Evolutionary conservation across 1,140 invertebrate species (phyloP), one percentile per base, ranked within the genome.

Genomic region (Calliopsis andreniformis): DNA sequence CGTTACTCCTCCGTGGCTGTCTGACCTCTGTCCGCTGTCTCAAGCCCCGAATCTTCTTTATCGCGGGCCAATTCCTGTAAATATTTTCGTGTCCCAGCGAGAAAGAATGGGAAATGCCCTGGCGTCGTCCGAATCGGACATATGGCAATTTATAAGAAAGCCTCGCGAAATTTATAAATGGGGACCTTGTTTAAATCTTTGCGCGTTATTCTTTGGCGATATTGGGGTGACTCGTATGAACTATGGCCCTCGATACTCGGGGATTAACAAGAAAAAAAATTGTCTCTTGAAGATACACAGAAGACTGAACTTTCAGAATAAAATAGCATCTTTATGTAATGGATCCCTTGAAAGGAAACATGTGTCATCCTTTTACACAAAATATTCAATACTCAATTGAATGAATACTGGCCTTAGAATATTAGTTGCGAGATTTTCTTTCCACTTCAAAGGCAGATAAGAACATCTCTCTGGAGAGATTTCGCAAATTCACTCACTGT

Each of bases 131-230:
- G 62, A 45, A 25, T 51, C 53, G n/a, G 70, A 67, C 70, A 14
- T 18, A 49, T 32, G 68, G 49, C 42, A 82, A 83, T 78, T 78
- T 82, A 82, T 78, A 83, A 83, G 45, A 64, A 39, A 39, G 39
- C 25, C 47, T 20, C 28, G 58, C 23, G 25, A 67, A 70, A 83
- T 82, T 82, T 83, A 83, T 63, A 82, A 78, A 82, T n/a, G 55
- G 51, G 53, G 63, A 49, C 55, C 73, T 14, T 32, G 64, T 28
- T 66, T 43, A 42, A 80, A 64, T 51, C 43, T 23, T 66, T 14
- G n/a, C 30, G 43, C 20, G 55, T 75, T 69, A 75, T 39, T 73
- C 14, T 10, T 10, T 43, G 42, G 59, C 20, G 64, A 30, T 47
- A n/a, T n/a, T 39, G 49, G 42, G 28, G 18, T 25, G 25, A 12